A percentile compares a stretch with the other conserved stretches of the same genome.
These are phyloP conservation scores for Archips crataeganus DNA, from an alignment of 2,888 invertebrate species.

Conservation along the genomic window DNA sequence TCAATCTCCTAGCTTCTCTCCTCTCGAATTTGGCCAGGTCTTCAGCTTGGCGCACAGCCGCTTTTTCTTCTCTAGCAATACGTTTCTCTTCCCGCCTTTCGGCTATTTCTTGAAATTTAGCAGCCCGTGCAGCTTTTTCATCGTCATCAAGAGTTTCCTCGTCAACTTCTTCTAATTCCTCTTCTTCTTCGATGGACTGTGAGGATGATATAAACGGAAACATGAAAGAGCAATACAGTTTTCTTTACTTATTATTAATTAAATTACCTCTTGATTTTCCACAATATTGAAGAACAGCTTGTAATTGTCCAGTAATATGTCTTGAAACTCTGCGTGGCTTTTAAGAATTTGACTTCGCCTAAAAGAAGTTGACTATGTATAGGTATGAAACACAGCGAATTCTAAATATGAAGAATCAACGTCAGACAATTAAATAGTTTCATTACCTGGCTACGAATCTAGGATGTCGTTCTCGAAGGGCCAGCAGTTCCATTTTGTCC, in stretches of 20 bases:
- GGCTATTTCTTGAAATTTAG: conserved; percentile 59
- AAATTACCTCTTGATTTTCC: conserved; percentile 74
- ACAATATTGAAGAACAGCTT: conserved; percentile 89
- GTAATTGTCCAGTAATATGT: conserved; percentile 88
- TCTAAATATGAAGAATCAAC: neutral
- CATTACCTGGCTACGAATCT: conserved; percentile 82
- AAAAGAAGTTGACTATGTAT: conserved; percentile 39
- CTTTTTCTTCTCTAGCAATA: conserved; percentile 62
- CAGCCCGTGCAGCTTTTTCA: conserved; percentile 67
- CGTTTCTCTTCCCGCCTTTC: conserved; percentile 62
- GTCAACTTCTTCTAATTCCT: conserved; percentile 74
- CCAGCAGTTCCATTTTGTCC: conserved; percentile 81
- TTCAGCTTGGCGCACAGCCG: conserved; percentile 60
- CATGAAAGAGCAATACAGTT: neutral
- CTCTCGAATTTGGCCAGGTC: conserved; percentile 66
- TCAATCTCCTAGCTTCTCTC: conserved; percentile 66
- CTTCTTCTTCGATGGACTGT: conserved; percentile 67
- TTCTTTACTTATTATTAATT: neutral
- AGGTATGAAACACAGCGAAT: neutral
- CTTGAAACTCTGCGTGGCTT: conserved; percentile 85
- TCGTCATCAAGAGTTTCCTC: conserved; percentile 75
- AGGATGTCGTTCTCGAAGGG: conserved; percentile 83
- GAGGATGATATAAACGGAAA: conserved; percentile 10
- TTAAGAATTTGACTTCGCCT: conserved; percentile 73
- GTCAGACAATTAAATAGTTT: neutral